These are phyloP conservation scores for Cetoscarus ocellatus DNA, from an alignment of 2,797 vertebrate species.

Conservation along the genomic window DNA sequence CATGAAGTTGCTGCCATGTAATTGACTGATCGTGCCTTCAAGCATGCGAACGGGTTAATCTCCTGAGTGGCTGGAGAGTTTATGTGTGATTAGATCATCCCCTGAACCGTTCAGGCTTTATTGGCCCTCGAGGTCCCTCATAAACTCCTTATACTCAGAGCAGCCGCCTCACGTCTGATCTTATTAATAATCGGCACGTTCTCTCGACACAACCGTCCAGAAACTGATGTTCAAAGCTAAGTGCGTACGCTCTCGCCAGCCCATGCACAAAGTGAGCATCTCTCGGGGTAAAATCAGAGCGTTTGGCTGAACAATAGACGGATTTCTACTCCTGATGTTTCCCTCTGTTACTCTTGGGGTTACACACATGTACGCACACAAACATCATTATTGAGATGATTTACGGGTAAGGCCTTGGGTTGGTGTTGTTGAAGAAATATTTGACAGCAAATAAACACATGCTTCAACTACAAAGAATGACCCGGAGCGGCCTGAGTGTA, in stretches of 20 bases:
- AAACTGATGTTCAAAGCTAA: constrained; percentile 4
- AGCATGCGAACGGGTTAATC: too few relatives aligned
- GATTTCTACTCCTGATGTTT: constrained; percentile 40
- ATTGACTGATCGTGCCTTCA: too few relatives aligned
- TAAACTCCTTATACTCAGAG: neutral
- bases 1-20: too few relatives aligned
- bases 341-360: constrained; percentile 41
- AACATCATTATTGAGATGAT: constrained; percentile 62
- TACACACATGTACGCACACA: constrained; percentile 24
- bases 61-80: too few relatives aligned
- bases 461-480: constrained; percentile 66
- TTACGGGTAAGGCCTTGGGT: constrained; percentile 62
- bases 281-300: constrained; percentile 42
- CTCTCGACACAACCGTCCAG: constrained; percentile 4
- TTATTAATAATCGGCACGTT: constrained; percentile 17
- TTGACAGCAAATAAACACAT: constrained; percentile 66
- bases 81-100: neutral
- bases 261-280: constrained; percentile 13
- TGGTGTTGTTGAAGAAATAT: constrained; percentile 49
- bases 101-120: neutral
- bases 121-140: neutral
- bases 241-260: constrained; percentile 18
- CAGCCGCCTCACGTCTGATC: constrained; percentile 14
- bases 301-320: constrained; percentile 58
- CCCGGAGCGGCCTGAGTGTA: constrained; percentile 49